phyloP scores from a whole-genome alignment of 1,140 invertebrate genomes.

The Drosophila watanabei region DNA sequence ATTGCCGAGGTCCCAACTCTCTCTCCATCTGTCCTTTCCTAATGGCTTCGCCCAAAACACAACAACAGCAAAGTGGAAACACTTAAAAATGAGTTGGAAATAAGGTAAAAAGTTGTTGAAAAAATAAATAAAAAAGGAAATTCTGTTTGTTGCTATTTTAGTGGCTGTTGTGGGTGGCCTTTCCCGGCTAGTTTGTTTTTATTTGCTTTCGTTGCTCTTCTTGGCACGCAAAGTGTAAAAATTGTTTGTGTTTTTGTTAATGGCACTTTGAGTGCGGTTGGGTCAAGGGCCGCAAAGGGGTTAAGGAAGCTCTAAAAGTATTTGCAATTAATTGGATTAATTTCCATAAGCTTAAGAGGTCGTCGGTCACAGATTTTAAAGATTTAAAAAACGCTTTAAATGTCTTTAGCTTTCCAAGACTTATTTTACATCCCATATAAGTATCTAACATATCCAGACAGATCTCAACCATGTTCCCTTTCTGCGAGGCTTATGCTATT shows the following conservation, averaged over 20 bases:
- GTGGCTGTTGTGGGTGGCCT: slow-evolving; percentile 34
- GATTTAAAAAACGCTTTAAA: neutral
- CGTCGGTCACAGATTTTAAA: neutral
- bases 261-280: slow-evolving; percentile 53
- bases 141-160: slow-evolving; percentile 52
- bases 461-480: slow-evolving; percentile 8
- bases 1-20: slow-evolving; percentile 25
- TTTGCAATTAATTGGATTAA: slow-evolving; percentile 61
- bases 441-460: neutral
- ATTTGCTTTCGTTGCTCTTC: slow-evolving; percentile 53
- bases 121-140: slow-evolving; percentile 75
- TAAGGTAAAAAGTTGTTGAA: slow-evolving; percentile 77
- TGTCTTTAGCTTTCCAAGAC: neutral
- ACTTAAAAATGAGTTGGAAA: slow-evolving; percentile 74
- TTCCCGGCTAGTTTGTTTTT: slow-evolving; percentile 63
- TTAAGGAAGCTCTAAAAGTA: slow-evolving; percentile 9
- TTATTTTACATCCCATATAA: neutral
- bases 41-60: slow-evolving; percentile 59
- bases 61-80: slow-evolving; percentile 64
- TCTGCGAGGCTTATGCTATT: slow-evolving; percentile 43
- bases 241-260: slow-evolving; percentile 60
- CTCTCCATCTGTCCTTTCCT: slow-evolving; percentile 58
- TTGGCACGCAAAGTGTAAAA: slow-evolving; percentile 70
- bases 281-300: neutral
- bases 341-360: slow-evolving; percentile 29